Conservation (phyloP, 2,888 invertebrate species). For the Hemithea aestivaria region DNA sequence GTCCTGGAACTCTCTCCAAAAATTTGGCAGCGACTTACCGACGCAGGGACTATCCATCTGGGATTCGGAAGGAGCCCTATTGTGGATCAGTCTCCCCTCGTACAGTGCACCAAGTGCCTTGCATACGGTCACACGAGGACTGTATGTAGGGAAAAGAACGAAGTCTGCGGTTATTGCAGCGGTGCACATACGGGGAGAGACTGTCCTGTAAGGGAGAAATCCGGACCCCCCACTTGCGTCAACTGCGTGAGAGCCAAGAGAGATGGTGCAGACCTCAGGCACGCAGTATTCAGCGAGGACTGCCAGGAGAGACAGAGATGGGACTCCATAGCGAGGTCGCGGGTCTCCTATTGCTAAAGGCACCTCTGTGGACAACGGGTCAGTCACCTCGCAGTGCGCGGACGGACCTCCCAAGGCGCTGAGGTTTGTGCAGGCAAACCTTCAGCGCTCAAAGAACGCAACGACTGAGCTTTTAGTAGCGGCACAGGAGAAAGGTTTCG, state of each 20-base stretch:
- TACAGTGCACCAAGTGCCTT: constrained; percentile 16
- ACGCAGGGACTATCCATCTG: neutral
- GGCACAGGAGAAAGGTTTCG: too few species aligned
- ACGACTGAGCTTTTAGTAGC: neutral
- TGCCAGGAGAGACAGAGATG: neutral
- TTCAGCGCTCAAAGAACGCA: neutral
- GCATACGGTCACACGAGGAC: neutral
- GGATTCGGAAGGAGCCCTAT: constrained; percentile 7
- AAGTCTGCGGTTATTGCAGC: constrained; percentile 24
- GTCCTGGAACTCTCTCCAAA: neutral
- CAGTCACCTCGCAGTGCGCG: too few species aligned
- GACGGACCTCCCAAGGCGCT: neutral
- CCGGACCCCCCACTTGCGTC: too few species aligned
- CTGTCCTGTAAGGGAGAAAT: neutral
- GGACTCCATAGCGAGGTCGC: neutral
- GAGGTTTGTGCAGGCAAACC: too few species aligned
- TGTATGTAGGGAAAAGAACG: constrained; percentile 14
- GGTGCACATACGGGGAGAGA: constrained; percentile 13
- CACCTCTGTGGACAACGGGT: too few species aligned
- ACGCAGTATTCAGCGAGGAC: neutral
- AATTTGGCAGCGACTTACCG: neutral
- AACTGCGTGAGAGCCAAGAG: neutral
- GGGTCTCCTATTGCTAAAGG: neutral
- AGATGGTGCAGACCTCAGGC: neutral
- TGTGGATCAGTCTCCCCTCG: constrained; percentile 18